A percentile compares a stretch with the other conserved stretches of the same genome.
These are phyloP conservation scores for Penelope pileata DNA, from an alignment of 2,113 vertebrate species.

Conservation along the genomic window DNA sequence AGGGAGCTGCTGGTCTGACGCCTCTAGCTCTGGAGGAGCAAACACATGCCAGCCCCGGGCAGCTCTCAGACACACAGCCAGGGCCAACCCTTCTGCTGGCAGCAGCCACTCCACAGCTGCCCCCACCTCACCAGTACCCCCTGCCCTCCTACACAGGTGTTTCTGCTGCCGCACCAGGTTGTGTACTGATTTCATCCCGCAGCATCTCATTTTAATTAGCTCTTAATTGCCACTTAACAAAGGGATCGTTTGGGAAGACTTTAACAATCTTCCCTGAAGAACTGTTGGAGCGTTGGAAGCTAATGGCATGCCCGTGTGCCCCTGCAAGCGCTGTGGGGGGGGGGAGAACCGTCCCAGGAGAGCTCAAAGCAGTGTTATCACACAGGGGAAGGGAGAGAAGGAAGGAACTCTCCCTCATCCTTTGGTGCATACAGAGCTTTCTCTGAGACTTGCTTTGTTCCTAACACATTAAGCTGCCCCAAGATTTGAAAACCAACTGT, in stretches of 20 bases:
- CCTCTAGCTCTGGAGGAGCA: background rate
- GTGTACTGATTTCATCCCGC: constrained; percentile 16
- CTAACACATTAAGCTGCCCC: background rate
- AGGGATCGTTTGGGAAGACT: background rate
- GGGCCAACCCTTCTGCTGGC: background rate
- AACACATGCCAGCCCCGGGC: background rate
- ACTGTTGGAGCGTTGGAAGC: background rate
- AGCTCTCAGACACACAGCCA: background rate
- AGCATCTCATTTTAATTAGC: constrained; percentile 34
- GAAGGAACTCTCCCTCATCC: background rate
- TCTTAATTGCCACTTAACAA: constrained; percentile 47
- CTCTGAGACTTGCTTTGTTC: background rate
- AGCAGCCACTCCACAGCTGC: too few relatives aligned
- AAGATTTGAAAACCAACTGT: background rate
- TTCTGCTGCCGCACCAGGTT: background rate
- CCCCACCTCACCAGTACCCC: too few relatives aligned
- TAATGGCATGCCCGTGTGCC: background rate
- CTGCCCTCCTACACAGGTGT: background rate
- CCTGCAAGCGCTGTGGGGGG: background rate
- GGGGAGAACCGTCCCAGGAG: too few relatives aligned
- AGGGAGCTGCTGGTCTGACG: background rate
- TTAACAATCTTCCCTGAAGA: constrained; percentile 15
- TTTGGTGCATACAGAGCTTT: background rate
- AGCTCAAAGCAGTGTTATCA: background rate
- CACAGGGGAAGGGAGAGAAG: background rate